Percentiles rank a stretch among this genome's conserved stretches.
phyloP scores from a whole-genome alignment of 2,797 vertebrate genomes.

The Scomberomorus guttatus region DNA sequence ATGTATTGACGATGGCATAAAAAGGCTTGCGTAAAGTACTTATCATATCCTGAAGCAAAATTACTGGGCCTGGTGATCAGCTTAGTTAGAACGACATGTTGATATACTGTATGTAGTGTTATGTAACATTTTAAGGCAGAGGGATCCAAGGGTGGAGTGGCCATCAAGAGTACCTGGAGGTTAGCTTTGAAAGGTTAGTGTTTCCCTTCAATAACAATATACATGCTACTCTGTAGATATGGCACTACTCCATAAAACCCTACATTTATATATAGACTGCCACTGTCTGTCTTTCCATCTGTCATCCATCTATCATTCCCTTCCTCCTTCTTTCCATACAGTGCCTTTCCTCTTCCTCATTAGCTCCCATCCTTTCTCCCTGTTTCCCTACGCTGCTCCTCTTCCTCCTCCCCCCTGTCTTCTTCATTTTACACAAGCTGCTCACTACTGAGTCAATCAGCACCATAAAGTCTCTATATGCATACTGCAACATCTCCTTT shows the following conservation, averaged over 20 bases:
- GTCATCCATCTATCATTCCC: background rate
- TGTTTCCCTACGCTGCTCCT: background rate
- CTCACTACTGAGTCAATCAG: slow-evolving; percentile 67
- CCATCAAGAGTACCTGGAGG: too few species aligned
- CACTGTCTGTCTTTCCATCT: too few species aligned
- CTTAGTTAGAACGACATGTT: background rate
- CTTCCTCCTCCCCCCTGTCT: background rate
- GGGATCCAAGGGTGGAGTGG: background rate
- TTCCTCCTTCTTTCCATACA: background rate
- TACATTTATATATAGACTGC: too few species aligned
- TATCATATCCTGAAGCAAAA: background rate
- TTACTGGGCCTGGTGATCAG: background rate
- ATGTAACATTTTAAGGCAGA: background rate
- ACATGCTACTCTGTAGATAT: too few species aligned
- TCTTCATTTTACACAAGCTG: slow-evolving; percentile 57
- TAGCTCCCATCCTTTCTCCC: background rate
- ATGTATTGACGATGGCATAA: slow-evolving; percentile 4
- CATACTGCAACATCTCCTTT: slow-evolving; percentile 72
- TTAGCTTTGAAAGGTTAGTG: too few species aligned
- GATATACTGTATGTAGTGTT: background rate
- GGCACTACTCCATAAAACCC: too few species aligned
- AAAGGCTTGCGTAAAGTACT: background rate
- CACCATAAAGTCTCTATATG: slow-evolving; percentile 67
- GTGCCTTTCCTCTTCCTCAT: background rate
- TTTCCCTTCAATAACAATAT: too few species aligned